A percentile compares a stretch with the other conserved stretches of the same genome.
These are phyloP conservation scores for Vidua macroura DNA, from an alignment of 2,113 vertebrate genomes.

Conservation along the genomic window DNA sequence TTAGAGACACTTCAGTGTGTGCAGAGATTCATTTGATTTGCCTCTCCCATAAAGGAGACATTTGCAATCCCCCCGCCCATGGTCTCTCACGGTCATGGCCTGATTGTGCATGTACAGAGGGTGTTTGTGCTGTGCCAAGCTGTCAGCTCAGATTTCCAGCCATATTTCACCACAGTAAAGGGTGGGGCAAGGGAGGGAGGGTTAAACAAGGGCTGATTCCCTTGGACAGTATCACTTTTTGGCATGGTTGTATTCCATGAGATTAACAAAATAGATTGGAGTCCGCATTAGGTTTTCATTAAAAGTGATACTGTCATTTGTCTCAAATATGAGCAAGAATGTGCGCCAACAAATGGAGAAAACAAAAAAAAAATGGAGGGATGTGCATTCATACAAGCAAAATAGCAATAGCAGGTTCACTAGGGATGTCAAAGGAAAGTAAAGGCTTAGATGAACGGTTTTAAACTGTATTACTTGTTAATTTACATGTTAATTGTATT, in stretches of 20 bases:
- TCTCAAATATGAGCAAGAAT: conserved; percentile 54
- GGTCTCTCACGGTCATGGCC: neutral
- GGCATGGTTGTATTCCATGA: neutral
- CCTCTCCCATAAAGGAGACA: neutral
- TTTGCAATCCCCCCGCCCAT: neutral
- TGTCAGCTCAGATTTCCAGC: neutral
- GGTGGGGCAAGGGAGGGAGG: neutral
- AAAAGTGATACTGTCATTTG: conserved; percentile 75
- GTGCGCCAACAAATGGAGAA: conserved; percentile 67
- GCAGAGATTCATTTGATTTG: neutral
- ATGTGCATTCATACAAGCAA: conserved; percentile 70
- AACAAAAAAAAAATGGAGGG: conserved; percentile 66
- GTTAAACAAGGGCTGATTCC: conserved; percentile 28
- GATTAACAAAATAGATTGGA: neutral
- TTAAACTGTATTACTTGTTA: conserved; percentile 56
- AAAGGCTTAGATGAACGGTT: conserved; percentile 74
- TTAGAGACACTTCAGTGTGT: neutral
- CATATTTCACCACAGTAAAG: conserved; percentile 77
- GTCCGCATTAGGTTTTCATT: neutral
- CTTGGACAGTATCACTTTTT: conserved; percentile 75
- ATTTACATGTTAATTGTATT: conserved; percentile 40
- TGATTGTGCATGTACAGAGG: neutral
- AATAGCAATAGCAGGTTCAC: conserved; percentile 82
- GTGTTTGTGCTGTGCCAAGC: neutral
- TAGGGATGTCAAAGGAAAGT: conserved; percentile 74